Evolutionary conservation across 92 coral and sea anemone species (phyloP), one percentile per base, ranked within the genome.

Genomic region (Palythoa heliodiscus): DNA sequence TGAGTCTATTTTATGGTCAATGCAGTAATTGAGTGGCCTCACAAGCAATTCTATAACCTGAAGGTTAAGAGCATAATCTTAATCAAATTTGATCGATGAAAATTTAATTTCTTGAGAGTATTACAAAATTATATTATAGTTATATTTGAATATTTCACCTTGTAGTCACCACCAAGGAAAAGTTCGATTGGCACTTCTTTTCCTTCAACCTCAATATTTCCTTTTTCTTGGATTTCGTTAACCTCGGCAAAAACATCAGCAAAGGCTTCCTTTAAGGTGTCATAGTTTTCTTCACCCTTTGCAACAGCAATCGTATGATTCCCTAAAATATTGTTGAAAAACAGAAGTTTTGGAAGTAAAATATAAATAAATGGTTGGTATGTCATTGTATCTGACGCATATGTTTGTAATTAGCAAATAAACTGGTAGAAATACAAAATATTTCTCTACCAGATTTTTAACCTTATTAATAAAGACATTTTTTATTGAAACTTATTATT

Each of bases 141-240:
- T 19, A 16, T 22, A 1, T 68, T 22, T 68, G 72, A 7, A 68
- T 24, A 11, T 23, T 68, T 23, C 11, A 73, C 78, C 78, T 20
- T 73, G 78, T 73, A 73, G 39, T 73, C 60, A 19, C 78, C 78
- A 48, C 57, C 78, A 73, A 73, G 78, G 47, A 48, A 73, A 7
- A 73, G 57, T 38, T 73, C 78, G 20, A 50, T 29, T 47, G 78
- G 60, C 57, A 73, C 78, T 73, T 22, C 60, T 52, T 73, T 73
- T 43, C 37, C 60, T 39, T 71, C 76, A 37, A 71, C 25, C 6
- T 71, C 53, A 71, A 71, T 39, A 48, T 6, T 16, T 71, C 40
- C 60, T 47, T 50, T 74, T 50, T 74, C 78, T 20, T 74, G 78
- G 8, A 74, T 20, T n/a, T 74, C 8, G 38, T 50, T 48, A 4